Conservation (phyloP, 2,888 invertebrate species). For the Eudasyphora cyanicolor region DNA sequence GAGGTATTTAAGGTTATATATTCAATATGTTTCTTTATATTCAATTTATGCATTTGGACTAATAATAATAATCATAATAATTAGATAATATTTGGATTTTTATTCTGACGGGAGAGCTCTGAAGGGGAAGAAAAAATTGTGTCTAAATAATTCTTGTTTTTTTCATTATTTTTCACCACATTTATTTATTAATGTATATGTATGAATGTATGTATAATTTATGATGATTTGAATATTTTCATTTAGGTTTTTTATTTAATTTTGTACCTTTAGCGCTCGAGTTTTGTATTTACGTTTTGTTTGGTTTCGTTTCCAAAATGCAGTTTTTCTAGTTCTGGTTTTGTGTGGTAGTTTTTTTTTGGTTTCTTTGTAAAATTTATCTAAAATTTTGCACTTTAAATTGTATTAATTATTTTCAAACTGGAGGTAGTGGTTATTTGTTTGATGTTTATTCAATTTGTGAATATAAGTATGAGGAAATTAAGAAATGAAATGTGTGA, state of each 20-base stretch:
- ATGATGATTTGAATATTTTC: slow-evolving; percentile 22
- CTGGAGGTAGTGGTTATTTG: slow-evolving; percentile 55
- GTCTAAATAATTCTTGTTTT: slow-evolving; percentile 43
- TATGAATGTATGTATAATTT: slow-evolving; percentile 26
- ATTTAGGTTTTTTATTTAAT: slow-evolving; percentile 60
- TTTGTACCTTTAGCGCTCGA: slow-evolving; percentile 80
- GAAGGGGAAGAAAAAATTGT: slow-evolving; percentile 26
- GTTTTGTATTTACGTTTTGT: slow-evolving; percentile 67
- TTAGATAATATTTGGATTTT: slow-evolving; percentile 4
- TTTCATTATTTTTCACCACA: slow-evolving; percentile 5
- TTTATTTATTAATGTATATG: background rate
- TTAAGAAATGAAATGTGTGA: slow-evolving; percentile 1
- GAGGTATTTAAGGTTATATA: slow-evolving; percentile 63
- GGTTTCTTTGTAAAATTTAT: slow-evolving; percentile 62
- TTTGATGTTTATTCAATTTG: too few species aligned
- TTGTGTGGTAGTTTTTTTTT: slow-evolving; percentile 19
- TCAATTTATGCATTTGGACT: slow-evolving; percentile 43
- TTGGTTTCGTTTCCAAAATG: slow-evolving; percentile 41
- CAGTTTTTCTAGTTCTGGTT: slow-evolving; percentile 38
- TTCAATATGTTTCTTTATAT: slow-evolving; percentile 59
- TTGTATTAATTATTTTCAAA: slow-evolving; percentile 42
- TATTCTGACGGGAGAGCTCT: background rate
- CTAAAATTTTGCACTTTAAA: slow-evolving; percentile 64
- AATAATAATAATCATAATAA: slow-evolving; percentile 13
- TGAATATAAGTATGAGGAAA: slow-evolving; percentile 9